Evolutionary conservation across 2,888 invertebrate genomes (phyloP), one percentile per base, ranked within the genome.

Genomic region (Leptopilina syphax): DNA sequence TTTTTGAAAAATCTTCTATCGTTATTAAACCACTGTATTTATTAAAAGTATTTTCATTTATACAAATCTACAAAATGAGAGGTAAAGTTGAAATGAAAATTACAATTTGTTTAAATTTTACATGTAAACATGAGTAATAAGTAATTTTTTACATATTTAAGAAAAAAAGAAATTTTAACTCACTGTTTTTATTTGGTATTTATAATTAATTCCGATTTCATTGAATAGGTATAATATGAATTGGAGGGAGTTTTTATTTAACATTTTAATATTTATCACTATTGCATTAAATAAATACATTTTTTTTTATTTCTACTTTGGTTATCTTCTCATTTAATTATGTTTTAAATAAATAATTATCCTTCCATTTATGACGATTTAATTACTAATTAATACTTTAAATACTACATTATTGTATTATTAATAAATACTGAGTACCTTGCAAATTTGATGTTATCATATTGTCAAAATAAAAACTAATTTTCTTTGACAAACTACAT

Each of bases 391-490:
- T 60, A n/a, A 60, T 60, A 6, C 60, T 60, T 18, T 60, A 10
- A 50, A 50, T 50, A 50, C 60, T 60, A n/a, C 24, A 18, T 9
- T 24, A 24, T 24, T 63, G n/a, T 24, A 7, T 63, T 60, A 7
- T 18, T 50, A 63, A 63, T 63, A 63, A 63, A 63, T 63, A 63
- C 63, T 63, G 63, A 63, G 63, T 50, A 50, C 12, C 50, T 50
- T 50, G 50, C 10, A 50, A 50, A 50, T 50, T 50, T 50, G 3
- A 50, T 10, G 9, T 10, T 50, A 10, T 10, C 50, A 50, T 50
- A 50, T 10, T 50, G 12, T 50, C 44, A 44, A 8, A 44, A 44
- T 10, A 10, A 50, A 10, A 50, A 50, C 50, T 47, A 12, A 1
- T 44, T 50, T 50, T 50, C 50, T 50, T 50, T 50, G 50, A 50